A percentile compares a stretch with the other conserved stretches of the same genome.
Evolutionary conservation across 1,140 invertebrate genomes (phyloP).

Genomic region (Neodiprion fabricii): DNA sequence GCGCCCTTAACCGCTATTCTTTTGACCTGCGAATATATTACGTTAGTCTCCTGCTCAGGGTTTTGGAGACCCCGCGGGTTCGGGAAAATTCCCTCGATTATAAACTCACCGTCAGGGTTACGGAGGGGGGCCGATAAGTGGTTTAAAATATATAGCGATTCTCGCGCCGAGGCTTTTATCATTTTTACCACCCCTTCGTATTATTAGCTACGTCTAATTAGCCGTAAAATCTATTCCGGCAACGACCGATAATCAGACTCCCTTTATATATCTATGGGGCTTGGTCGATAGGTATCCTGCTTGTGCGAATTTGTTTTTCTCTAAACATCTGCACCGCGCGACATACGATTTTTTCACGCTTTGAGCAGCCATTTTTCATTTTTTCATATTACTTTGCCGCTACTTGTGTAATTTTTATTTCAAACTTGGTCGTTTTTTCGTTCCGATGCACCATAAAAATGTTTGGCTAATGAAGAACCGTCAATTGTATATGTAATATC

Average conservation of each 20-base stretch:
- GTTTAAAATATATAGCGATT: not conserved
- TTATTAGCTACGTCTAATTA: not conserved
- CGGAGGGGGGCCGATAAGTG: not conserved
- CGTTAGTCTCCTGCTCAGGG: not conserved
- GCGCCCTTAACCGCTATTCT: not conserved
- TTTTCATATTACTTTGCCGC: too few relatives aligned
- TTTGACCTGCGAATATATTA: slow-evolving; percentile 5
- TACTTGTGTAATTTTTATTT: too few relatives aligned
- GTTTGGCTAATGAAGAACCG: too few relatives aligned
- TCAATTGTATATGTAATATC: too few relatives aligned
- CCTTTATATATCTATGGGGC: not conserved
- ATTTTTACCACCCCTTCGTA: not conserved
- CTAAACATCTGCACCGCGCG: not conserved
- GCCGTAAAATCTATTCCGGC: not conserved
- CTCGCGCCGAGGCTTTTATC: not conserved
- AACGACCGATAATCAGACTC: not conserved
- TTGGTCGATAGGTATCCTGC: too few relatives aligned
- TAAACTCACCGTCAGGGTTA: not conserved
- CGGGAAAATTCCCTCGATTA: not conserved
- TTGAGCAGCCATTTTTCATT: too few relatives aligned
- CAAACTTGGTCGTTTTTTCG: too few relatives aligned
- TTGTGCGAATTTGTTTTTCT: too few relatives aligned
- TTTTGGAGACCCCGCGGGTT: not conserved
- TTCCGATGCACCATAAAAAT: too few relatives aligned
- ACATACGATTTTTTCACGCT: not conserved